Percentiles rank a stretch among this genome's conserved stretches.
These are phyloP conservation scores for Dasypolia templi DNA, from an alignment of 2,888 invertebrate species.

Conservation along the genomic window DNA sequence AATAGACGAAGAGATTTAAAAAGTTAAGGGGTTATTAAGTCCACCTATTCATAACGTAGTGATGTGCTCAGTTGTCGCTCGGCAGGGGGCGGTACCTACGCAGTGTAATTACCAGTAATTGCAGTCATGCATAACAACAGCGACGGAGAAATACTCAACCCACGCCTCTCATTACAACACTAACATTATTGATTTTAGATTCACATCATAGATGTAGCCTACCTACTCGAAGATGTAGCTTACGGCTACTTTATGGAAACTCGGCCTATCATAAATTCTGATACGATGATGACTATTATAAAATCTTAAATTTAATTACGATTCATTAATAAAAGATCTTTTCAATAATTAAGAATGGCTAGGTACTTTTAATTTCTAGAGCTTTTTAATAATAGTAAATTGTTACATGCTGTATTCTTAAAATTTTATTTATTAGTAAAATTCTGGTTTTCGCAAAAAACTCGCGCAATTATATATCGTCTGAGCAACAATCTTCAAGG, in stretches of 20 bases:
- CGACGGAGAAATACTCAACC: slow-evolving; percentile 48
- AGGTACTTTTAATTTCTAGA: slow-evolving; percentile 25
- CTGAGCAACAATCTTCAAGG: slow-evolving; percentile 45
- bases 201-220: slow-evolving; percentile 31
- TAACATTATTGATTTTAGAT: slow-evolving; percentile 44
- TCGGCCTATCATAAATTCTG: slow-evolving; percentile 23
- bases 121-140: slow-evolving; percentile 70
- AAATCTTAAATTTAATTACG: slow-evolving; percentile 39
- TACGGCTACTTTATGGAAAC: slow-evolving; percentile 42
- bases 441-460: slow-evolving; percentile 49
- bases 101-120: slow-evolving; percentile 80
- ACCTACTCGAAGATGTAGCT: slow-evolving; percentile 32
- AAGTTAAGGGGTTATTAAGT: slow-evolving; percentile 37
- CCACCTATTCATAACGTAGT: slow-evolving; percentile 63
- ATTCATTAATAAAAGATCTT: slow-evolving; percentile 23
- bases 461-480: slow-evolving; percentile 40
- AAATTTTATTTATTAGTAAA: slow-evolving; percentile 46
- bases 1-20: slow-evolving; percentile 20
- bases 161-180: slow-evolving; percentile 55
- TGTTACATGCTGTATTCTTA: slow-evolving; percentile 17
- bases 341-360: slow-evolving; percentile 26
- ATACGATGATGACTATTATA: slow-evolving; percentile 34
- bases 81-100: slow-evolving; percentile 74
- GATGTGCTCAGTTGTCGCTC: slow-evolving; percentile 57
- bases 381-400: slow-evolving; percentile 13